phyloP scores from a whole-genome alignment of 2,113 vertebrate genomes.

The Electrona antarctica region DNA sequence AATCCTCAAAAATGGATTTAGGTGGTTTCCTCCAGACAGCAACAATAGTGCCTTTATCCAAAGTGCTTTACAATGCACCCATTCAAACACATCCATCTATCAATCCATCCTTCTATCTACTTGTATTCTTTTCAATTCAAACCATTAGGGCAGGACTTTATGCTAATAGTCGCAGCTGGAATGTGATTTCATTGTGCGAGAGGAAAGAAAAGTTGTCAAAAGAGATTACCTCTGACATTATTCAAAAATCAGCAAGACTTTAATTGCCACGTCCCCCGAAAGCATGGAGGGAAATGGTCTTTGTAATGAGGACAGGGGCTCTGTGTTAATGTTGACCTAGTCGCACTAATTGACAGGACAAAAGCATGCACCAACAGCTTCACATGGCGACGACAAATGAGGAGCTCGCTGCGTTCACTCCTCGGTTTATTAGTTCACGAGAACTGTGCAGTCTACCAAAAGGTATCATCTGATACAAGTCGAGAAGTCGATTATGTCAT shows the following conservation, averaged over 20 bases:
- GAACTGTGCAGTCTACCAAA: neutral
- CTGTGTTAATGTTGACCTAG: constrained; percentile 10
- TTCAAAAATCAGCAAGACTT: constrained; percentile 4
- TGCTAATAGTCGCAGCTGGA: neutral
- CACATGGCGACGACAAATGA: neutral
- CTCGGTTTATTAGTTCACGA: neutral
- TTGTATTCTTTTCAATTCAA: too few relatives aligned
- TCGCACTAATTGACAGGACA: constrained; percentile 9
- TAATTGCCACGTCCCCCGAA: constrained; percentile 19
- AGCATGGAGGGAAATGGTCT: constrained; percentile 28
- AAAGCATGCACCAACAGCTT: neutral
- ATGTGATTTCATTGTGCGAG: neutral
- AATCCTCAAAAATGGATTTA: too few relatives aligned
- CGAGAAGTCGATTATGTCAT: neutral
- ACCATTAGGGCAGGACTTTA: neutral
- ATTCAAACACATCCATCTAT: too few relatives aligned
- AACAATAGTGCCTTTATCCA: too few relatives aligned
- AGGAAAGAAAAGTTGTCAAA: constrained; percentile 11
- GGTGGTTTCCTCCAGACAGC: too few relatives aligned
- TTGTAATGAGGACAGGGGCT: constrained; percentile 22
- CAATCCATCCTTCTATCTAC: too few relatives aligned
- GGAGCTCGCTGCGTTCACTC: neutral
- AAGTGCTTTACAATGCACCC: too few relatives aligned
- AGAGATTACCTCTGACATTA: constrained; percentile 18
- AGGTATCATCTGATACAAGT: neutral